Conservation (phyloP, 2,113 vertebrate species). For the Oryzias curvinotus region DNA sequence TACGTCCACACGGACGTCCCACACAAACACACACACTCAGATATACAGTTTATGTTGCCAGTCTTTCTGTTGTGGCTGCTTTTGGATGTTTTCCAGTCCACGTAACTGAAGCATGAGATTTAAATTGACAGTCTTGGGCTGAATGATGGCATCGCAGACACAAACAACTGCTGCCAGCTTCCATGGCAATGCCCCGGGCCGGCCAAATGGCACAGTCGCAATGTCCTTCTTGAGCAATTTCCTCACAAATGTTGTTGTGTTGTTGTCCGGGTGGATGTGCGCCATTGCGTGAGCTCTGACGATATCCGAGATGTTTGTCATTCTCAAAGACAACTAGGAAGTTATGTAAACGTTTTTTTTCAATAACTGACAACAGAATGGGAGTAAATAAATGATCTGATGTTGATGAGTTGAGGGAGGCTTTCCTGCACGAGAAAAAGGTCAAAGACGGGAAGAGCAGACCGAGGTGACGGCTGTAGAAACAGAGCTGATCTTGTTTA, state of each 20-base stretch:
- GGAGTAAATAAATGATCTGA: constrained; percentile 4
- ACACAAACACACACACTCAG: not conserved
- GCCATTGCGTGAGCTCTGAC: not conserved
- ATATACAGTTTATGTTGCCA: constrained; percentile 18
- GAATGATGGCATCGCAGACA: constrained; percentile 58
- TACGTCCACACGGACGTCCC: not conserved
- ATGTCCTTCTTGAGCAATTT: constrained; percentile 64
- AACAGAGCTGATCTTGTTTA: no score
- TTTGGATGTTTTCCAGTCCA: constrained; percentile 52
- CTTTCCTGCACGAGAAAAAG: no score
- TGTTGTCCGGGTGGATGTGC: constrained; percentile 19
- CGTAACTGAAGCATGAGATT: constrained; percentile 73
- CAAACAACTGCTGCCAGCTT: constrained; percentile 59
- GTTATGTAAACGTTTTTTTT: not conserved
- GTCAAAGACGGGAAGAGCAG: no score
- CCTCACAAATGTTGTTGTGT: constrained; percentile 45
- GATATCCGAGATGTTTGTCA: constrained; percentile 29
- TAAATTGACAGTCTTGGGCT: constrained; percentile 71
- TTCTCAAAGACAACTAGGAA: constrained; percentile 1
- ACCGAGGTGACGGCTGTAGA: no score
- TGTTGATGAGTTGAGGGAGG: not conserved
- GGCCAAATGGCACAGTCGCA: constrained; percentile 63
- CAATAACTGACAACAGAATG: not conserved
- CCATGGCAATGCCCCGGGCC: constrained; percentile 52
- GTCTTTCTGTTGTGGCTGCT: constrained; percentile 40